phyloP scores from a whole-genome alignment of 37 sponge, comb jelly and placozoan genomes.

The Hexactinellida sp. region DNA sequence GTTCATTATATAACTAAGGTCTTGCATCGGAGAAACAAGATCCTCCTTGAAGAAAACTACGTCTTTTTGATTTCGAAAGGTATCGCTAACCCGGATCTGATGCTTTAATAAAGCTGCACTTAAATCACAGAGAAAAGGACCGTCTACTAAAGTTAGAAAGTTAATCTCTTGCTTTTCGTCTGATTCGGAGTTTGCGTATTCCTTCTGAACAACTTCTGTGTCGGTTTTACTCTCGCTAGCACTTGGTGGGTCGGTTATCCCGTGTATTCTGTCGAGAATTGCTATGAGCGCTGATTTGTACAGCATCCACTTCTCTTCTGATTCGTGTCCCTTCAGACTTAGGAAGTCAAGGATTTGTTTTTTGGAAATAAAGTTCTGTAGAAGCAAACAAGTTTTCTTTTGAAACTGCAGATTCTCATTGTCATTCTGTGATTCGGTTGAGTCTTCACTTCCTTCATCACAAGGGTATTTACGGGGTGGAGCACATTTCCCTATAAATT shows the following conservation, averaged over 20 bases:
- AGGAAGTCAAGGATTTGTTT: not conserved
- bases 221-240: not conserved
- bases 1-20: not conserved
- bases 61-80: not conserved
- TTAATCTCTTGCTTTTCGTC: not conserved
- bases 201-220: not conserved
- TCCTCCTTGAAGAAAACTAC: not conserved
- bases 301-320: not conserved
- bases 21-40: not conserved
- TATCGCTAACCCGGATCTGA: not conserved
- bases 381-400: constrained; percentile 8
- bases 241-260: not conserved
- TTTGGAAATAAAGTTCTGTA: not conserved
- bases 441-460: not conserved
- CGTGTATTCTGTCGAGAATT: not conserved
- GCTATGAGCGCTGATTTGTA: constrained; percentile 3
- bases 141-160: not conserved
- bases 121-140: not conserved
- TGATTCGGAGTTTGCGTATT: not conserved
- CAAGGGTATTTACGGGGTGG: not conserved
- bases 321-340: not conserved
- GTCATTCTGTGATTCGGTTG: not conserved
- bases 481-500: not conserved
- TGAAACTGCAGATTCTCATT: not conserved
- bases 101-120: not conserved